Percentiles rank a stretch among this genome's conserved stretches.
Conservation (phyloP, 2,888 invertebrate species). For the Monoplex corrugatus region DNA sequence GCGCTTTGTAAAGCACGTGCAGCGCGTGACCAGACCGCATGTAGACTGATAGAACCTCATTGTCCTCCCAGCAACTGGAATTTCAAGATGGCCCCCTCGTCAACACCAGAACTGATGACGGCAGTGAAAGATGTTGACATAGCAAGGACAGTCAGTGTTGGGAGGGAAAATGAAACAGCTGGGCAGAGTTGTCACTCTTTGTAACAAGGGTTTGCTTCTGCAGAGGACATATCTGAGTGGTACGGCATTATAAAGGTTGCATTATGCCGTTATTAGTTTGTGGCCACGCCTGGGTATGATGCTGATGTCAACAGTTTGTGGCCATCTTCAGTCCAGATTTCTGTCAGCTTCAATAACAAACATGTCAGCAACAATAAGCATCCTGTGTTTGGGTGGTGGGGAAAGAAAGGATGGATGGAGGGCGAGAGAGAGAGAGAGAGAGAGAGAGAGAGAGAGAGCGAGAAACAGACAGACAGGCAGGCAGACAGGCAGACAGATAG, state of each 20-base stretch:
- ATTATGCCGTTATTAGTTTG: neutral
- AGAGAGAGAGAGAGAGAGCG: neutral
- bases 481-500: no score
- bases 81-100: constrained; percentile 42
- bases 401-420: no score
- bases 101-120: constrained; percentile 42
- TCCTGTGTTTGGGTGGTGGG: no score
- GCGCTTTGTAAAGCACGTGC: constrained; percentile 10
- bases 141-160: constrained; percentile 21
- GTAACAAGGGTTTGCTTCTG: constrained; percentile 14
- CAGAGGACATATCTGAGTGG: neutral
- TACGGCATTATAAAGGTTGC: neutral
- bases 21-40: constrained; percentile 42
- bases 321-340: neutral
- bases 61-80: neutral
- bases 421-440: neutral
- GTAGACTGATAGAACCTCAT: constrained; percentile 4
- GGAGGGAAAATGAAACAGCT: neutral
- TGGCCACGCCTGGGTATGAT: neutral
- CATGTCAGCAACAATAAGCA: no score
- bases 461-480: neutral
- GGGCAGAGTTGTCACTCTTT: neutral
- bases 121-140: constrained; percentile 36
- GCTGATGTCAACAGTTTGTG: neutral
- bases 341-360: neutral